Evolutionary conservation across 2,113 vertebrate genomes (phyloP).

Genomic region (Thunnus maccoyii): DNA sequence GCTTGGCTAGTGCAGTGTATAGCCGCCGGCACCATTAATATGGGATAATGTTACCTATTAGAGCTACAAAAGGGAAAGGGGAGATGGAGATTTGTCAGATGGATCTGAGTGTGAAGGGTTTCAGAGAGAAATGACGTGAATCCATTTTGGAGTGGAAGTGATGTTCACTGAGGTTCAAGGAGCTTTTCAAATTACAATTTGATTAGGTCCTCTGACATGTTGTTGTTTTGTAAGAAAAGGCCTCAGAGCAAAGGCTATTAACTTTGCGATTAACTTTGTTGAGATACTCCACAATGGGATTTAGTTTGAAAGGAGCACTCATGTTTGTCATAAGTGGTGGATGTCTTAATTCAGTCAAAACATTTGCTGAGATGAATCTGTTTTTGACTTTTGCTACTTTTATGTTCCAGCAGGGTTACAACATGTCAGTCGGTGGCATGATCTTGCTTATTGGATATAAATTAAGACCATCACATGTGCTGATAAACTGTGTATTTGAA

Average conservation of each 20-base stretch:
- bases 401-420: neutral
- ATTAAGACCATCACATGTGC: neutral
- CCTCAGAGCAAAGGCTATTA: constrained; percentile 57
- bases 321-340: neutral
- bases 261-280: constrained; percentile 45
- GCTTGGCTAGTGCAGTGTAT: constrained; percentile 71
- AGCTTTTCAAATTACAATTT: constrained; percentile 65
- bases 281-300: neutral
- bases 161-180: constrained; percentile 54
- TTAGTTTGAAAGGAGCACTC: constrained; percentile 10
- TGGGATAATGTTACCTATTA: constrained; percentile 83
- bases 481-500: neutral
- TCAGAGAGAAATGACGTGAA: constrained; percentile 43
- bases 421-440: neutral
- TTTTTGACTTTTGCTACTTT: constrained; percentile 8
- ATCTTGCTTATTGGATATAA: neutral
- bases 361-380: neutral
- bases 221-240: constrained; percentile 43
- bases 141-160: constrained; percentile 61
- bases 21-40: constrained; percentile 78
- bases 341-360: neutral
- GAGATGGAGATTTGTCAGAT: constrained; percentile 66
- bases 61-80: constrained; percentile 71
- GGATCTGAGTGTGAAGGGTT: constrained; percentile 66
- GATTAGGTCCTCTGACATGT: constrained; percentile 68